Evolutionary conservation across 1,140 invertebrate species (phyloP), one percentile per base, ranked within the genome.

Genomic region (Cyrtorhinus lividipennis): DNA sequence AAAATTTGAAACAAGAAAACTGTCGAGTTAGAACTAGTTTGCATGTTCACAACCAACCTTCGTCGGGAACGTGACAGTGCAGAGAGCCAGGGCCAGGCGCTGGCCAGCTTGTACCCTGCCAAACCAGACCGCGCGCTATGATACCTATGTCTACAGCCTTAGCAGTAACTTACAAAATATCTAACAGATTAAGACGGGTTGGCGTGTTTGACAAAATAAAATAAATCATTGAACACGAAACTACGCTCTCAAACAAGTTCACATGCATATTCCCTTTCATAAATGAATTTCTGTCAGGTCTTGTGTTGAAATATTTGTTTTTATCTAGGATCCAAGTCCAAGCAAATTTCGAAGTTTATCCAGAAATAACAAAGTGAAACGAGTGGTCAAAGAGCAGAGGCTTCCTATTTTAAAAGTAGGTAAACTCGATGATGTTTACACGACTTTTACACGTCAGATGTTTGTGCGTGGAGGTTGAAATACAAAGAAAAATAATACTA

Each of bases 61-160:
- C 64, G 64, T 27, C 61, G 26, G 8, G 64, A 26, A 15, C 60
- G 64, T 30, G 27, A 62, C 53, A 65, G 24, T 62, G 59, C 64
- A 25, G 61, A 53, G 48, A 65, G 61, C 64, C 64, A 65, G 2
- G 64, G 60, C 64, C 60, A 65, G 25, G 64, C 24, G 15, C 60
- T 18, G 18, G 64, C 63, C 63, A 64, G 48, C 48, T 57, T 64
- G 63, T 64, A 64, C 45, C 63, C 63, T 64, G 63, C 45, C 27
- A 59, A 59, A 59, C 58, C 58, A 30, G 24, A 26, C 56, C 22
- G 5, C 30, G 30, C 15, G 5, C 48, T 53, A 53, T 53, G 48
- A 53, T 53, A 15, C 48, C 48, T 53, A 53, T 10, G 48, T 22
- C 5, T 5, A 15, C 15, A 38, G 30, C 30, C 30, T 38, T 38